Percentiles rank a stretch among this genome's conserved stretches.
phyloP scores from a whole-genome alignment of 2,797 vertebrate species.

The Sphenopsis melanotis region DNA sequence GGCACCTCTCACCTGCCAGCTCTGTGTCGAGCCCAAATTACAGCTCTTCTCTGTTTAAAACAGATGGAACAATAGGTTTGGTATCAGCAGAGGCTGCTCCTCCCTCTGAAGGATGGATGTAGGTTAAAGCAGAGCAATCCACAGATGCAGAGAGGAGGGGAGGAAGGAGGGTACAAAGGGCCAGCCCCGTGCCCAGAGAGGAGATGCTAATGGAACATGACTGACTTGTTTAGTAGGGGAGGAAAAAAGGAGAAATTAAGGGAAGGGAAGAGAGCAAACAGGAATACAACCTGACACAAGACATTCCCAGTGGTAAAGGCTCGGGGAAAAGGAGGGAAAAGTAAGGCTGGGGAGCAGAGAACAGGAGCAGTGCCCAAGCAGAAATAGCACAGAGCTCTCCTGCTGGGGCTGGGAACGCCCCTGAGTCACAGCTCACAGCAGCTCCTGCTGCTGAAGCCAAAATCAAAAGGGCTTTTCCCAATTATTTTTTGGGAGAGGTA shows the following conservation, averaged over 20 bases:
- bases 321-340: neutral
- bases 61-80: neutral
- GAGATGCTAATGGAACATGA: conserved; percentile 43
- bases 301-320: neutral
- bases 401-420: neutral
- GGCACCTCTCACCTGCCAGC: neutral
- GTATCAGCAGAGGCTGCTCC: neutral
- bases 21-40: accelerated
- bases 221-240: neutral
- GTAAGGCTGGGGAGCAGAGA: neutral
- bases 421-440: neutral
- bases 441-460: neutral
- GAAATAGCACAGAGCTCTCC: neutral
- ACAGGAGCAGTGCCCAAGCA: neutral
- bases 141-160: neutral
- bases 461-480: neutral
- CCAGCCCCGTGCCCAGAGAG: neutral
- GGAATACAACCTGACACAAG: conserved; percentile 7
- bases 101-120: neutral
- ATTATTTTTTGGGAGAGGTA: neutral
- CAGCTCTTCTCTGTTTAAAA: neutral
- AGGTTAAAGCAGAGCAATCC: neutral
- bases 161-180: neutral
- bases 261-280: neutral
- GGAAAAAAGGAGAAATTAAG: neutral